These are phyloP conservation scores for Cheilosia vulpina DNA, from an alignment of 2,888 invertebrate species.

Conservation along the genomic window DNA sequence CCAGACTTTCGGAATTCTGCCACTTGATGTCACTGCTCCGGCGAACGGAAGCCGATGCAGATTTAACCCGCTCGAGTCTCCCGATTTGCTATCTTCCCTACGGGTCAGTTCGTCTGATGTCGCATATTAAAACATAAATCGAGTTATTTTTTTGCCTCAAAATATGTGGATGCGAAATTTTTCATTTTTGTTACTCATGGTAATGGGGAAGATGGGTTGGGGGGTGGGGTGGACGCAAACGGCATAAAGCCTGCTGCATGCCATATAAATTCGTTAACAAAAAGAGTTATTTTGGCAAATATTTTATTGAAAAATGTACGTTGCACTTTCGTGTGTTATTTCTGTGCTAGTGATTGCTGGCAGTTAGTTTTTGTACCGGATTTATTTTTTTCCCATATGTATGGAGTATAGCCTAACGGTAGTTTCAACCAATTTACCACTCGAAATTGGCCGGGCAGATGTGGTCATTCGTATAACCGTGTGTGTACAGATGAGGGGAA, in stretches of 20 bases:
- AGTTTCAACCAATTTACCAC: constrained; percentile 44
- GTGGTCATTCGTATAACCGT: constrained; percentile 34
- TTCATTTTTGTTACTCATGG: neutral
- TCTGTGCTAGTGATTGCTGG: constrained; percentile 53
- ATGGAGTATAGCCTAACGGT: neutral
- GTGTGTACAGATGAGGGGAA: no score
- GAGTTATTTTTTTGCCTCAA: constrained; percentile 17
- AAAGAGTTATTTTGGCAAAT: constrained; percentile 62
- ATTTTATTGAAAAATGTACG: constrained; percentile 67
- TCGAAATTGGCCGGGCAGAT: constrained; percentile 64
- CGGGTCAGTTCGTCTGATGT: constrained; percentile 47
- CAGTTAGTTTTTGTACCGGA: constrained; percentile 6
- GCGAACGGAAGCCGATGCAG: constrained; percentile 22
- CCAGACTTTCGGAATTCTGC: constrained; percentile 47
- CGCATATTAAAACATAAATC: constrained; percentile 65
- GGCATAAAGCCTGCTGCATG: neutral
- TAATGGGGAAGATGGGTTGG: neutral
- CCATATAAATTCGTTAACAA: constrained; percentile 38
- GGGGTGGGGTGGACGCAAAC: neutral
- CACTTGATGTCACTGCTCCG: constrained; percentile 40
- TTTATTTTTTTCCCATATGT: neutral
- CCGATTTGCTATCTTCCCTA: constrained; percentile 37
- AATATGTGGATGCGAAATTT: neutral
- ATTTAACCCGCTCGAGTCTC: constrained; percentile 14
- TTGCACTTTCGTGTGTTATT: constrained; percentile 50